phyloP scores from a whole-genome alignment of 2,113 vertebrate species.

The Eolophus roseicapilla region DNA sequence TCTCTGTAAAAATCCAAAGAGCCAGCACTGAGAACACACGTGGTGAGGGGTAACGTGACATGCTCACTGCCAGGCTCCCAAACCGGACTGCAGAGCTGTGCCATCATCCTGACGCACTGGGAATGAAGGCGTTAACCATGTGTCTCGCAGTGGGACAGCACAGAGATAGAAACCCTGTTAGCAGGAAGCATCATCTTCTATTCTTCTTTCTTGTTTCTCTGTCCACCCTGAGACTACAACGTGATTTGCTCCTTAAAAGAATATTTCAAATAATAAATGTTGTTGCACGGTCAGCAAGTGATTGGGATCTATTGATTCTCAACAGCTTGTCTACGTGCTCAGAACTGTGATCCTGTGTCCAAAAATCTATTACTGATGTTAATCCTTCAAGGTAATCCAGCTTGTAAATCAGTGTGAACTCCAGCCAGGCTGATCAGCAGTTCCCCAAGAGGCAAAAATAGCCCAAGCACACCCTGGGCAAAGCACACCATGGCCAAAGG shows the following conservation, averaged over 20 bases:
- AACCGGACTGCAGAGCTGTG: accelerated
- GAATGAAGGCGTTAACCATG: accelerated
- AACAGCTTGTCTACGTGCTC: neutral
- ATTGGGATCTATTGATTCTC: neutral
- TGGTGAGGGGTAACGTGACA: accelerated
- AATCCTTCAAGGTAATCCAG: neutral
- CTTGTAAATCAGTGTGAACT: neutral
- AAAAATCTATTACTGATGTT: neutral
- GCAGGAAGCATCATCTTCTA: neutral
- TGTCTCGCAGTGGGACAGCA: neutral
- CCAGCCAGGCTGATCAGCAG: neutral
- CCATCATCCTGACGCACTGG: accelerated
- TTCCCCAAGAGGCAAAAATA: neutral
- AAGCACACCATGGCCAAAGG: neutral
- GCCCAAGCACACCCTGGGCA: neutral
- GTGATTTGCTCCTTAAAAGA: neutral
- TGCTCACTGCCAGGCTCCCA: neutral
- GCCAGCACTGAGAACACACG: neutral
- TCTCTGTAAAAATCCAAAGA: neutral
- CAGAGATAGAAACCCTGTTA: neutral
- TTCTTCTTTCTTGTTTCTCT: neutral
- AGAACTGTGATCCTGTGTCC: neutral
- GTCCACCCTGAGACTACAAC: neutral
- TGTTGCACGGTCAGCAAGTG: neutral
- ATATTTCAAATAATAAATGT: neutral